Evolutionary conservation across 2,113 vertebrate species (phyloP).

Genomic region (Crypturellus undulatus): DNA sequence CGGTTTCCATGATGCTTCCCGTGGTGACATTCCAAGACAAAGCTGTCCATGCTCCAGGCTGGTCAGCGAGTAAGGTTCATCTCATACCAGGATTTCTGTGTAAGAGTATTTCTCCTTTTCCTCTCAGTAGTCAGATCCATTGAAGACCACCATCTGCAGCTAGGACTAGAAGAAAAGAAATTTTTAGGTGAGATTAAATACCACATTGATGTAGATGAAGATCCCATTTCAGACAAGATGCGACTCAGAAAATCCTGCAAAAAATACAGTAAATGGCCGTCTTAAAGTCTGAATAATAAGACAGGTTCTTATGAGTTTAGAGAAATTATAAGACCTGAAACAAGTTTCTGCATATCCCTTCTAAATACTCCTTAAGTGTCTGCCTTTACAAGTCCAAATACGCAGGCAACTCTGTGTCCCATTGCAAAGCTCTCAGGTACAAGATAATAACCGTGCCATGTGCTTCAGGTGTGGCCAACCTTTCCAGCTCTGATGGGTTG

Average conservation of each 20-base stretch:
- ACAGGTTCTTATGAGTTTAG: neutral
- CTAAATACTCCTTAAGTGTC: neutral
- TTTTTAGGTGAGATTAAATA: neutral
- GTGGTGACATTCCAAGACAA: neutral
- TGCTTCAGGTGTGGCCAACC: neutral
- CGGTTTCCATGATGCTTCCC: neutral
- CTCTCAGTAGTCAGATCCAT: neutral
- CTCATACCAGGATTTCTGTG: neutral
- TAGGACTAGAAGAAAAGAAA: slow-evolving; percentile 41
- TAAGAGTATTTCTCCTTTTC: neutral
- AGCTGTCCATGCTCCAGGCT: neutral
- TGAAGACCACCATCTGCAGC: neutral
- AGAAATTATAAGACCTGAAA: neutral
- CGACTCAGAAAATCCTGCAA: neutral
- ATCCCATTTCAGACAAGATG: neutral
- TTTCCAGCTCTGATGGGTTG: neutral
- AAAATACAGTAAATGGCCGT: neutral
- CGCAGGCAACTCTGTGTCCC: neutral
- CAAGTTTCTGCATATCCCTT: neutral
- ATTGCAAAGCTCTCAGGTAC: neutral
- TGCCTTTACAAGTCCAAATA: neutral
- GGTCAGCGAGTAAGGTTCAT: neutral
- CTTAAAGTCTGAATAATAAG: neutral
- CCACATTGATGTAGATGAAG: neutral
- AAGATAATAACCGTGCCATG: neutral